These are phyloP conservation scores for Ciona savignyi DNA, from an alignment of 23 tunicate genomes.

Conservation along the genomic window DNA sequence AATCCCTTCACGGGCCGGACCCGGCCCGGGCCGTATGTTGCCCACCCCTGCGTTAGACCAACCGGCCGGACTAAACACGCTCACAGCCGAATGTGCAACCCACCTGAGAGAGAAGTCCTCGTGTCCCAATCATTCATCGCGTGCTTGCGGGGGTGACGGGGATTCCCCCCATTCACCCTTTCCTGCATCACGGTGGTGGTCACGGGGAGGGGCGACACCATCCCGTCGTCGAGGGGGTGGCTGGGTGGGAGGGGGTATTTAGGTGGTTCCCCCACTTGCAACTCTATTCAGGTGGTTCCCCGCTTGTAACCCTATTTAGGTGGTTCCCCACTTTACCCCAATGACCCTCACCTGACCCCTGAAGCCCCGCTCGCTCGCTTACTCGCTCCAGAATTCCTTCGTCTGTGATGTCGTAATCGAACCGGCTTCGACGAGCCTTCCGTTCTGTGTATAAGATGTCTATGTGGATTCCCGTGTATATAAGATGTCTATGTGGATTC, in stretches of 20 bases:
- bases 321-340: no score
- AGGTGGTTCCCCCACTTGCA: no score
- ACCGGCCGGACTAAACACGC: no score
- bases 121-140: slow-evolving; percentile 72
- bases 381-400: slow-evolving; percentile 1
- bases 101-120: slow-evolving; percentile 42
- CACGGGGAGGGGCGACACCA: slow-evolving; percentile 57
- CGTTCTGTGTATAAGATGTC: no score
- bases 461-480: no score
- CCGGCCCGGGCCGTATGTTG: no score
- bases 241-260: neutral
- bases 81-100: no score
- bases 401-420: slow-evolving; percentile 5
- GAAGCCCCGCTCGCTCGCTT: slow-evolving; percentile 39
- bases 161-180: slow-evolving; percentile 5
- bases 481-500: no score
- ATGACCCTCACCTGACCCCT: slow-evolving; percentile 23
- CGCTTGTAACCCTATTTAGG: no score
- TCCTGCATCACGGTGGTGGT: slow-evolving; percentile 53
- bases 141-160: slow-evolving; percentile 3
- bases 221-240: slow-evolving; percentile 49
- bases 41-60: no score
- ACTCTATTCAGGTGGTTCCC: no score
- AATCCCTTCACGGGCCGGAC: no score
- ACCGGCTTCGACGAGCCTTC: neutral